Evolutionary conservation across 1,140 invertebrate species (phyloP).

Genomic region (Whitmania pigra): DNA sequence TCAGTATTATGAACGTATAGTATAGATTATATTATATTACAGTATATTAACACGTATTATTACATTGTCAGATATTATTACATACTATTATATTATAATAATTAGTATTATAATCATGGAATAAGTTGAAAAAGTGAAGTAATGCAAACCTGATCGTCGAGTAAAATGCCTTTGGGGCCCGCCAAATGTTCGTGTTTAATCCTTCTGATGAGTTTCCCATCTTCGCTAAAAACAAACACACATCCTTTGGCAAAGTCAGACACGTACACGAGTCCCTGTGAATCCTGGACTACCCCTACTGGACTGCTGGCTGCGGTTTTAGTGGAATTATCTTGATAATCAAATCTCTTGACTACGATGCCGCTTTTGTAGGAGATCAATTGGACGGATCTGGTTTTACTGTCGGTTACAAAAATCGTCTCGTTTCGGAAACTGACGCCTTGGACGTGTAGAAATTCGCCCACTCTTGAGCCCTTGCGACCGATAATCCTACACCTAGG

Average conservation of each 20-base stretch:
- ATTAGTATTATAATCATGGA: no score
- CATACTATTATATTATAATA: no score
- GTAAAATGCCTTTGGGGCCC: background rate
- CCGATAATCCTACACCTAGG: background rate
- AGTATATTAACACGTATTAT: no score
- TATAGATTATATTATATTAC: no score
- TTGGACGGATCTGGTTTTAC: background rate
- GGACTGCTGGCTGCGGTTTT: background rate
- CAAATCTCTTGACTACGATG: background rate
- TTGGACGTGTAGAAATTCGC: slow-evolving; percentile 6
- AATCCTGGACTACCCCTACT: background rate
- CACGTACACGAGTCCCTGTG: background rate
- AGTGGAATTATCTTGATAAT: background rate
- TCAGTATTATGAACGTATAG: no score
- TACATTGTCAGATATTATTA: background rate
- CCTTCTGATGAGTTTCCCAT: background rate
- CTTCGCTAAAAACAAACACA: background rate
- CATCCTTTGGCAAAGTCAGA: background rate
- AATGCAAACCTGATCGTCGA: background rate
- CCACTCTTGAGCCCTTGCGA: background rate
- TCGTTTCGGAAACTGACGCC: background rate
- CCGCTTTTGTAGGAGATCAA: background rate
- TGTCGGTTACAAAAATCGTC: background rate
- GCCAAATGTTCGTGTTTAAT: background rate
- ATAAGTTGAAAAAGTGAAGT: no score